Base-by-base conservation (phyloP, 1,140 invertebrate species). In the Globodera ellingtonae region DNA sequence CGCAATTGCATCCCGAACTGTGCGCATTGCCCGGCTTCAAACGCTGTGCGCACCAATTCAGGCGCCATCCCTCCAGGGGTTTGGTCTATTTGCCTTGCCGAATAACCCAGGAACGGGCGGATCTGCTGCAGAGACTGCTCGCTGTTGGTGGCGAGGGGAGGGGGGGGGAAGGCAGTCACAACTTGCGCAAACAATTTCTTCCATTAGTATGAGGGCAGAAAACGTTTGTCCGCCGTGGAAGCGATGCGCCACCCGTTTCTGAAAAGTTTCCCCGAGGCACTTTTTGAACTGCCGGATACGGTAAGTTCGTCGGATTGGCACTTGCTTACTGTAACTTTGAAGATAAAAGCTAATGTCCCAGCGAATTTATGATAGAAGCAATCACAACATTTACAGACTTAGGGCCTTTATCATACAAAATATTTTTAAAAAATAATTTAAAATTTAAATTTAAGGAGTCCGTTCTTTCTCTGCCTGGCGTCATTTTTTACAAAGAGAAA, bases 221-320 rank as follows among this genome's bases (percentile, higher is more conserved):
- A 89, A 75, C 89, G 93, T 78, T 90, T 92, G 67, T 91, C 92
- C 66, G 93, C 93, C 66, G 82, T 88, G 56, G 91, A 92, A 80
- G 92, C 91, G 21, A 91, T 92, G 90, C 91, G 91, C 77, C 92
- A 93, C 89, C 86, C 90, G 4, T 93, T 93, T 87, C 92, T 93
- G 83, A 46, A 70, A 48, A 10, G 48, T 21, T 77, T 59, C 70
- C 82, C 79, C n/a, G 59, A 69, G 65, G 82, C 67, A 18, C 44
- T 83, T 18, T 72, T 82, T 15, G 52, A 48, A 47, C 72, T 84
- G 35, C n/a, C 69, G 50, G 82, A 84, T 52, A 84, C 24, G 21
- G 75, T 77, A 66, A 67, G 62, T 18, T 13, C 35, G 35, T 35
- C 35, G 35, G 35, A 35, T 35, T 35, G 35, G 35, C 35, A 35